Evolutionary conservation across 1,140 invertebrate genomes (phyloP), one percentile per base, ranked within the genome.

Genomic region (Hylyphantes graminicola): DNA sequence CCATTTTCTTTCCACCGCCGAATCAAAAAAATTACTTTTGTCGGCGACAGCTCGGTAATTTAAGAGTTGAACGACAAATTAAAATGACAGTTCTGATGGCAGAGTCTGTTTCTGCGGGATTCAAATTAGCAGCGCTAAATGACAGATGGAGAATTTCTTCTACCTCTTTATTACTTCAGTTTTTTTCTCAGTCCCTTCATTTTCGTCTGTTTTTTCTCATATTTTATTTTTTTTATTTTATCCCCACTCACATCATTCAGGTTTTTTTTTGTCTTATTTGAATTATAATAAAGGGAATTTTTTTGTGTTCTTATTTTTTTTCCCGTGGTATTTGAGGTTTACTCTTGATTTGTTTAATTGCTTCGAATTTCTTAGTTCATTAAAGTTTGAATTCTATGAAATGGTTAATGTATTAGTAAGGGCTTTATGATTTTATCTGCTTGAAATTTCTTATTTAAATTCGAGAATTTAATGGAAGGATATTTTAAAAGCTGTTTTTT

Each of bases 31-130:
- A 70, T 70, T 80, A 80, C 77, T 80, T 68, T 70, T 53, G 17
- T 48, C 21, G 51, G 10, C n/a, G 77, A 70, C 77, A 80, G 77
- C 64, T 70, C 77, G 54, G 77, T 80, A 80, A 80, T 80, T 80
- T 80, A 80, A 80, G 77, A 80, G 77, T 70, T 80, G 77, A 80
- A 80, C 77, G 77, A 80, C 77, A 80, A 80, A 80, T 80, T 80
- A 80, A 80, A 80, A 80, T 80, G 77, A 80, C 77, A 80, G 77
- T 48, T 78, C 51, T 78, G 74, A 76, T 76, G 59, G 74, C 74
- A 53, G 13, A 51, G n/a, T 51, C 61, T 78, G 77, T 70, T 80
- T 80, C 77, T 68, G 77, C 77, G 77, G 77, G 77, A 80, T 80
- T 80, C 59, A 80, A 80, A 80, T 80, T 80, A 80, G 77, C 35